Evolutionary conservation across 2,797 vertebrate species (phyloP).

Genomic region (Periparus ater): DNA sequence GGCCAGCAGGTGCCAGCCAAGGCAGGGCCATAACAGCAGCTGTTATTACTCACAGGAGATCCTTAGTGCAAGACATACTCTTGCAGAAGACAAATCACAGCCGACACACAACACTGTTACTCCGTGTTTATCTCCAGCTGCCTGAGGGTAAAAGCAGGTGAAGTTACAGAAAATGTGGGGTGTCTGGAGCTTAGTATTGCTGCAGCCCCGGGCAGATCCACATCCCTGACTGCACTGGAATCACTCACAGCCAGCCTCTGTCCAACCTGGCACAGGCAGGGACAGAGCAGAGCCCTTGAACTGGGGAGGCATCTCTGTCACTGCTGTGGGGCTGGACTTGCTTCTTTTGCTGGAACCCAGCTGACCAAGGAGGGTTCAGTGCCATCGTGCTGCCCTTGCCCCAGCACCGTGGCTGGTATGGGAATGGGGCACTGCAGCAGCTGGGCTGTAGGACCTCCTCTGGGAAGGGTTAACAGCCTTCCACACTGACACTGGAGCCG

Average conservation of each 20-base stretch:
- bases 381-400: fast-evolving
- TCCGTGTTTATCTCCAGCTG: neutral
- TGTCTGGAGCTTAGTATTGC: neutral
- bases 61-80: neutral
- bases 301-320: neutral
- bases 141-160: constrained; percentile 18
- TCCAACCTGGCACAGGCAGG: neutral
- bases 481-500: neutral
- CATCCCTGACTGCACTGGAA: fast-evolving
- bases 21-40: neutral
- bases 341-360: neutral
- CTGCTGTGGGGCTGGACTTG: neutral
- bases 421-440: neutral
- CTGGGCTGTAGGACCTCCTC: neutral
- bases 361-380: neutral
- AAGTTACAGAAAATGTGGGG: neutral
- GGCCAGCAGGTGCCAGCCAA: neutral
- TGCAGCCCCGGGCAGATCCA: fast-evolving
- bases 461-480: neutral
- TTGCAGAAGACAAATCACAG: constrained; percentile 9
- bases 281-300: neutral
- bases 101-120: neutral
- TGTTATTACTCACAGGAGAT: neutral
- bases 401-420: fast-evolving
- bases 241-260: neutral